A percentile compares a stretch with the other conserved stretches of the same genome.
Evolutionary conservation across 2,888 invertebrate genomes (phyloP).

Genomic region (Meloe dianella): DNA sequence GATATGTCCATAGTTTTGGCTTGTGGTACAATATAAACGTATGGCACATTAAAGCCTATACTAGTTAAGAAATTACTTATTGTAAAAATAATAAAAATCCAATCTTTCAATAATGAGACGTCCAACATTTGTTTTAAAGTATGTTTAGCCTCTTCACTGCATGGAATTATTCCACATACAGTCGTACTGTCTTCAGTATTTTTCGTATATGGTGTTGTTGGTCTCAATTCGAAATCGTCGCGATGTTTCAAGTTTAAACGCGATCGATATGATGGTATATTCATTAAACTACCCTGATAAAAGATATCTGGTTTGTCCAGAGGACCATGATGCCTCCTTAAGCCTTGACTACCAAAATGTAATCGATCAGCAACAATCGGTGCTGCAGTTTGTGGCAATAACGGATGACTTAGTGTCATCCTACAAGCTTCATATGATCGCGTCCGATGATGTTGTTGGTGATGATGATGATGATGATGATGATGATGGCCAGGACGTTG

Average conservation of each 20-base stretch:
- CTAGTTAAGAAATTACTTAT: constrained; percentile 95
- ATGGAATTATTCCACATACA: constrained; percentile 64
- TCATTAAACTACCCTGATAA: constrained; percentile 78
- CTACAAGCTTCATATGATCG: constrained; percentile 57
- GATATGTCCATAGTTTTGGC: constrained; percentile 67
- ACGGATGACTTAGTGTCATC: constrained; percentile 75
- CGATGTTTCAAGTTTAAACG: constrained; percentile 45
- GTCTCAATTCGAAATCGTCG: constrained; percentile 8
- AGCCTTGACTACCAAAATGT: constrained; percentile 63
- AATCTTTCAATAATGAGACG: constrained; percentile 80
- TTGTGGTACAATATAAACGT: constrained; percentile 82
- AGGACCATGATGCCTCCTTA: constrained; percentile 63
- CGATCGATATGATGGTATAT: constrained; percentile 55
- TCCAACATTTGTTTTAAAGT: constrained; percentile 85
- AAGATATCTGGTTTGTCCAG: constrained; percentile 88
- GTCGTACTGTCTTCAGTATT: constrained; percentile 35
- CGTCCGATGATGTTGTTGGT: neutral
- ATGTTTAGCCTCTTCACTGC: constrained; percentile 73
- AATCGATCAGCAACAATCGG: constrained; percentile 12
- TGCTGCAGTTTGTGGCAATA: constrained; percentile 58
- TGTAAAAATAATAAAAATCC: constrained; percentile 87
- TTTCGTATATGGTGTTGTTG: constrained; percentile 15
- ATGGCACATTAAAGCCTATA: constrained; percentile 93
- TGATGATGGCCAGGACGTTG: neutral
- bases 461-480: neutral